Percentiles rank a stretch among this genome's conserved stretches.
Conservation (phyloP, 2,797 vertebrate species). For the Astyanax mexicanus region DNA sequence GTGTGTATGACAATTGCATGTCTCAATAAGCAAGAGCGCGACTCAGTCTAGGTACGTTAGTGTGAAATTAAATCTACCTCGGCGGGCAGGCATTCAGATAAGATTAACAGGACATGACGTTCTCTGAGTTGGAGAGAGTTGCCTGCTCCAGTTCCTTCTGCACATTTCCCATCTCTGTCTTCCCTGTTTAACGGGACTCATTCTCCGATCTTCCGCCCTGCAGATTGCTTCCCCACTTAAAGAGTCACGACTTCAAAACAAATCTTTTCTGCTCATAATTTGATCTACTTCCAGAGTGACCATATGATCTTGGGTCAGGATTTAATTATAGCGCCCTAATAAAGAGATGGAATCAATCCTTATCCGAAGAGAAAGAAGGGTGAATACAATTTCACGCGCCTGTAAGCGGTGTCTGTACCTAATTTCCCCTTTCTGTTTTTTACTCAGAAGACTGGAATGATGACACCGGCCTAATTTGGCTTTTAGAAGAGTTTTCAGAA, state of each 20-base stretch:
- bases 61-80: slow-evolving; percentile 74
- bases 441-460: too few relatives aligned
- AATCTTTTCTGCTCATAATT: slow-evolving; percentile 26
- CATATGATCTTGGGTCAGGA: slow-evolving; percentile 32
- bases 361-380: slow-evolving; percentile 19
- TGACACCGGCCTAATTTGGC: too few relatives aligned
- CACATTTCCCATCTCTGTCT: slow-evolving; percentile 57
- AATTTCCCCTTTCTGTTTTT: slow-evolving; percentile 28
- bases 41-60: slow-evolving; percentile 57
- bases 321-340: slow-evolving; percentile 43
- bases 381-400: slow-evolving; percentile 47
- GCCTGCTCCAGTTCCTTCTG: slow-evolving; percentile 68
- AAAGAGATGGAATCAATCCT: slow-evolving; percentile 17
- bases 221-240: slow-evolving; percentile 8
- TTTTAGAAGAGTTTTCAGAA: too few relatives aligned
- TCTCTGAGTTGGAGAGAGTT: slow-evolving; percentile 73
- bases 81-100: slow-evolving; percentile 72
- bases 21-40: slow-evolving; percentile 49
- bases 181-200: slow-evolving; percentile 34
- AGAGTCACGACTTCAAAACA: not conserved
- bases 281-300: slow-evolving; percentile 22
- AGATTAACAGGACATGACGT: slow-evolving; percentile 77
- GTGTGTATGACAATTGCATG: slow-evolving; percentile 15
- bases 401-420: slow-evolving; percentile 43
- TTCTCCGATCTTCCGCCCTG: slow-evolving; percentile 6